These are phyloP conservation scores for Malurus elegans DNA, from an alignment of 2,113 vertebrate species.

Conservation along the genomic window DNA sequence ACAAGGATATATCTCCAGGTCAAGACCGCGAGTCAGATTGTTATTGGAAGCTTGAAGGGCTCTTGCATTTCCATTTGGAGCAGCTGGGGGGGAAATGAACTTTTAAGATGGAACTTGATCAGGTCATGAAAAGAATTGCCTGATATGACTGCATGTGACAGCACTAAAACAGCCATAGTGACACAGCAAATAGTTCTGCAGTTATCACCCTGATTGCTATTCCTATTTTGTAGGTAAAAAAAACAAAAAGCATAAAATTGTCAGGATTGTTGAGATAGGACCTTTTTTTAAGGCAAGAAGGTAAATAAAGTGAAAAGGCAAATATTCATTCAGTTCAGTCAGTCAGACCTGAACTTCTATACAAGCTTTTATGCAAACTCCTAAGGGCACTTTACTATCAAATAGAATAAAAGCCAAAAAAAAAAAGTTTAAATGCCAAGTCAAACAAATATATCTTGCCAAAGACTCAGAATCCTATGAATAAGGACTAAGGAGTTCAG, in stretches of 20 bases:
- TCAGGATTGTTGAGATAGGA: neutral
- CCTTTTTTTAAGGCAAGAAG: neutral
- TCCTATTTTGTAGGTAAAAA: neutral
- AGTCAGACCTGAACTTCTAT: neutral
- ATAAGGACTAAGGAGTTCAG: conserved; percentile 10
- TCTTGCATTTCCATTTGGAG: neutral
- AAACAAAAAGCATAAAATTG: neutral
- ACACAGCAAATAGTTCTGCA: neutral
- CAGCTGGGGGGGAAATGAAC: neutral
- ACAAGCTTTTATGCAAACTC: neutral
- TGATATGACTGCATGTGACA: neutral
- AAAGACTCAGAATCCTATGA: conserved; percentile 21
- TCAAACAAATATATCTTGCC: conserved; percentile 34
- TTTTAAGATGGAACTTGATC: conserved; percentile 22
- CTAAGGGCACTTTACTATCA: conserved; percentile 30
- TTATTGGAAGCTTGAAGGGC: neutral
- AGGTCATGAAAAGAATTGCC: neutral
- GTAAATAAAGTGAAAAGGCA: neutral
- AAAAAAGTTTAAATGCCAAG: conserved; percentile 26
- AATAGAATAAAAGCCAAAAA: neutral
- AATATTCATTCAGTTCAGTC: conserved; percentile 1
- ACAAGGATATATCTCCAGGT: neutral
- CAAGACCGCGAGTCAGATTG: neutral
- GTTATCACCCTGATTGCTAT: neutral
- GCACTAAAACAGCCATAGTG: neutral